Base-by-base conservation (phyloP, 2,888 invertebrate species). In the Phalangium opilio region DNA sequence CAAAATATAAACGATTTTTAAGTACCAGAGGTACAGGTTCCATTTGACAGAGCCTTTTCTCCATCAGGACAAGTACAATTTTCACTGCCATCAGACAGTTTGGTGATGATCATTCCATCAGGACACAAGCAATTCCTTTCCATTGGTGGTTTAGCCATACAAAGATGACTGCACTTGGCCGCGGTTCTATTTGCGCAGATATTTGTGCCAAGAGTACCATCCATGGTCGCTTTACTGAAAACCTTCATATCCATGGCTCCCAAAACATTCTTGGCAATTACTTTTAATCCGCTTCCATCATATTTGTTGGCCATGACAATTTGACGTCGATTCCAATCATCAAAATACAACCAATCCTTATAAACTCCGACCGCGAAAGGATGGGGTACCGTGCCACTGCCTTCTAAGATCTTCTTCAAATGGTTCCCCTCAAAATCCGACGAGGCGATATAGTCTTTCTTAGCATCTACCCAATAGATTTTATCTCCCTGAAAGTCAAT, bases 381-480 rank as follows among this genome's bases (percentile, higher is more conserved):
- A 72, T 87, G 86, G 0, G 79, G 45, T 19, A 45, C 44, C 43
- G 60, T 56, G 50, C 63, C 63, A 48, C 76, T 75, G 48, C 77
- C 73, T 51, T 73, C 68, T 11, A 81, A 65, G 7, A 85, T 75
- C 58, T 77, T 77, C 53, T 73, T 75, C 57, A 83, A 77, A 48
- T 69, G 63, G 36, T 70, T 69, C 0, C 85, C 85, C 57, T 83
- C 73, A 39, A 83, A 67, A 63, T 82, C 78, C 0, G 80, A 74
- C 33, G 81, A 81, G 0, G 79, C 81, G 44, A 89, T 83, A 61
- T 81, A 81, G 65, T 87, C 83, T 55, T 78, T 75, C 60, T 76
- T 75, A 0, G 85, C 87, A 61, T 89, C 87, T 0, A 84, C 85
- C 83, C 85, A 87, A 63, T 83, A 90, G 44, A 90, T 77, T 42